phyloP scores from a whole-genome alignment of 2,888 invertebrate species.

The Hypomecis atomaria region DNA sequence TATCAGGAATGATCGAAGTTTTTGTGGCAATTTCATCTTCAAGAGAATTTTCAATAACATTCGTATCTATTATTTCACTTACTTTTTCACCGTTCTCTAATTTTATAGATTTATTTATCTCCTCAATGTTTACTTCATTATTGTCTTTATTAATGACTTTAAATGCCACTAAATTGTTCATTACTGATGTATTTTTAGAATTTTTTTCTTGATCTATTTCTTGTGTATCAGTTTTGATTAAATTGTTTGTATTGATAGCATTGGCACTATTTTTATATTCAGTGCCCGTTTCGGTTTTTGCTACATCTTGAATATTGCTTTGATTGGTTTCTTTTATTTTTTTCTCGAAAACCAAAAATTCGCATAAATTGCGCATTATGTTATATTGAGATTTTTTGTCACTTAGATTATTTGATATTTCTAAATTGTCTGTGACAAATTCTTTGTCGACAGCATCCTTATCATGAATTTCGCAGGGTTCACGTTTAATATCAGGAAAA shows the following conservation, averaged over 20 bases:
- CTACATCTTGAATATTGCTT: neutral
- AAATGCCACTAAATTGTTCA: neutral
- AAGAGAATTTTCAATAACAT: neutral
- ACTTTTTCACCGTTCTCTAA: neutral
- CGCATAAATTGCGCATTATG: neutral
- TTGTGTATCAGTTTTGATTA: neutral
- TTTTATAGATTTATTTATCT: neutral
- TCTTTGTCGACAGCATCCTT: neutral
- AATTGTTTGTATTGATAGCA: neutral
- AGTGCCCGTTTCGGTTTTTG: neutral
- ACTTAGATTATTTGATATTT: neutral
- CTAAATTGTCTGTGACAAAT: neutral
- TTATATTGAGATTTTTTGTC: neutral
- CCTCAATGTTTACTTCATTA: neutral
- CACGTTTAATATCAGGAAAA: conserved; percentile 2
- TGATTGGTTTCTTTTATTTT: neutral
- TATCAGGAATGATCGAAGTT: neutral
- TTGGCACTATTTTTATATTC: neutral
- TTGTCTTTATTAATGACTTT: neutral
- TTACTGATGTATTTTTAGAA: neutral
- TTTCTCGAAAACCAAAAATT: neutral
- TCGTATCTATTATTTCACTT: neutral
- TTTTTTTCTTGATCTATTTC: neutral
- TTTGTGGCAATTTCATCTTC: neutral
- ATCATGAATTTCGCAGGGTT: conserved; percentile 2